These are phyloP conservation scores for Lucilia sericata DNA, from an alignment of 1,140 invertebrate genomes.

Conservation along the genomic window DNA sequence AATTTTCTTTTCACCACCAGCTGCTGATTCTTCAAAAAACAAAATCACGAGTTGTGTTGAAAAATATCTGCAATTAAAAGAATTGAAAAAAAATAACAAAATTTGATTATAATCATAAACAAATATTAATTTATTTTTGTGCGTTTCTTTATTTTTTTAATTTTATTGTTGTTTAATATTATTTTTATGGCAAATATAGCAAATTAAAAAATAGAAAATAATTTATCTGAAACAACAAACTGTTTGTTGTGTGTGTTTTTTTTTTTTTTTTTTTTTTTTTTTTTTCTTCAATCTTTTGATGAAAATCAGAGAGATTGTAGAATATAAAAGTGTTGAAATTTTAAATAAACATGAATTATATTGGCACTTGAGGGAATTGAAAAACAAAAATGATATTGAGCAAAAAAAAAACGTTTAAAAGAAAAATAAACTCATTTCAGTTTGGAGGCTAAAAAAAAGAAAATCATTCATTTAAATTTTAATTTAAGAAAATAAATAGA, in stretches of 20 bases:
- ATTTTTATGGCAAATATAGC: constrained; percentile 1
- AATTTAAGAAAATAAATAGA: constrained; percentile 3
- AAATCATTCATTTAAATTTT: not conserved
- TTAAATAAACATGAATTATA: constrained; percentile 1
- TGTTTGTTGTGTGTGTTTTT: not conserved
- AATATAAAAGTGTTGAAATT: not conserved
- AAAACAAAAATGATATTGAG: not conserved
- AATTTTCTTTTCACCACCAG: no score
- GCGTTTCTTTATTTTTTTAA: no score
- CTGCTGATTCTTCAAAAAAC: not conserved
- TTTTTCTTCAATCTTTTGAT: not conserved
- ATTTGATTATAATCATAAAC: not conserved
- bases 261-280: not conserved
- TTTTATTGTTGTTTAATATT: not conserved
- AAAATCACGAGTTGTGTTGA: not conserved
- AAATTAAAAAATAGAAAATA: not conserved
- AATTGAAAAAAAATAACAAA: not conserved
- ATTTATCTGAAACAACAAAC: not conserved
- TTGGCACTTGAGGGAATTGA: not conserved
- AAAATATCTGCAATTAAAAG: constrained; percentile 10
- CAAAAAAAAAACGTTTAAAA: not conserved
- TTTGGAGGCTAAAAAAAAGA: not conserved
- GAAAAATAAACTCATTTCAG: not conserved
- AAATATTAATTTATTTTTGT: not conserved
- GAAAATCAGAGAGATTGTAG: not conserved